Base-by-base conservation (phyloP, 1,140 invertebrate genomes). In the Amphibalanus amphitrite region DNA sequence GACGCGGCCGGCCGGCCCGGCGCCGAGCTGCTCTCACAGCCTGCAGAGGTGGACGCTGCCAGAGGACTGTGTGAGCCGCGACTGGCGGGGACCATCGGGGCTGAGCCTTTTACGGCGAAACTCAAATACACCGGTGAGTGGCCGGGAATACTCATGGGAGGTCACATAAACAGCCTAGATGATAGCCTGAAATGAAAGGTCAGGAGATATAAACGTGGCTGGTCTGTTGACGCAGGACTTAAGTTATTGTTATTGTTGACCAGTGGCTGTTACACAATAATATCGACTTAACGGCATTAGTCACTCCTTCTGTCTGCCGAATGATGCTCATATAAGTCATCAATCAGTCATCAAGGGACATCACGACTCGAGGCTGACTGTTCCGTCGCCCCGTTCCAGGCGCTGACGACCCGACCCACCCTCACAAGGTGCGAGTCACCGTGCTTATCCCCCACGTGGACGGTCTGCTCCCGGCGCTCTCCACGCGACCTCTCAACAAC, bases 381-480 rank as follows among this genome's bases (percentile, higher is more conserved):
- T 38, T 38, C 4, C 15, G 33, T 38, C 15, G 33, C 33, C 15
- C 4, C 15, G 33, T 38, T 38, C 15, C 71, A 80, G 80, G 79
- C 33, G 69, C 78, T 30, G 76, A 76, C 73, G 79, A 80, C 73
- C 74, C 72, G 3, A 71, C 74, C 0, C 74, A 79, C 69, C 77
- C 80, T 8, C 80, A 81, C 74, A 76, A 76, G 28, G 76, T 82
- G 10, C 74, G 76, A 26, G 70, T 82, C 28, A 76, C 78, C 1
- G 76, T 82, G 1, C 76, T 74, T 1, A 76, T 82, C 47, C 81
- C 81, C 17, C 81, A 82, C 72, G 75, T 76, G 69, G 81, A 82
- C 75, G 81, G 81, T 10, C 77, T 82, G 77, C 71, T 82, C 13
- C 81, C 81, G 3, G 74, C 79, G 20, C 74, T 82, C 23, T 81